Conservation (phyloP, 2,888 invertebrate species). For the Xanthorhoe designata region DNA sequence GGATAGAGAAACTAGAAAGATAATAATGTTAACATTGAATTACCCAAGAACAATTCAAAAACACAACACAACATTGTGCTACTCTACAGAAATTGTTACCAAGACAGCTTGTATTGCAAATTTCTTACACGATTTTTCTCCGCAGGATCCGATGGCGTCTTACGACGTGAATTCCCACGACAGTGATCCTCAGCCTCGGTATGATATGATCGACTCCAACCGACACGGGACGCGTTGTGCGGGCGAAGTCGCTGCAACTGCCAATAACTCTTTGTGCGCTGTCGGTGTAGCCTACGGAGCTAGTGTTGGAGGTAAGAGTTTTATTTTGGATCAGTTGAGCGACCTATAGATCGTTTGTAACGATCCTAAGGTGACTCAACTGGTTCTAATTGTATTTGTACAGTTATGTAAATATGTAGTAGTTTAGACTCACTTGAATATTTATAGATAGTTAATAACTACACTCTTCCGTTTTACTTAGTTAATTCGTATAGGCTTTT, state of each 20-base stretch:
- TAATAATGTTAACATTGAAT: neutral
- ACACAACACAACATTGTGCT: neutral
- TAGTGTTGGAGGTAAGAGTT: constrained; percentile 92
- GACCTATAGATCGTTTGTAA: no score
- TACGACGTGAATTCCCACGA: constrained; percentile 99
- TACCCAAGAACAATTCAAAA: neutral
- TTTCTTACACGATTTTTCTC: constrained; percentile 38
- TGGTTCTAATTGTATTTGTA: no score
- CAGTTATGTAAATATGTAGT: no score
- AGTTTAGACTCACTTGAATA: no score
- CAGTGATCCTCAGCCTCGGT: constrained; percentile 98
- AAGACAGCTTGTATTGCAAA: constrained; percentile 14
- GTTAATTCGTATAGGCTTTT: no score
- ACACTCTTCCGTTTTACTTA: no score
- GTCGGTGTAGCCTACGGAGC: constrained; percentile 98
- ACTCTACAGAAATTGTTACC: neutral
- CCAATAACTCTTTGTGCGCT: constrained; percentile 97
- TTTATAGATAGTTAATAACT: no score
- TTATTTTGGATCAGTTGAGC: no score
- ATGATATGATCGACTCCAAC: constrained; percentile 98
- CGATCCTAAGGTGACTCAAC: no score
- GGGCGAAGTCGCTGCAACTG: constrained; percentile 98
- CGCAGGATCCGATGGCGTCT: constrained; percentile 96
- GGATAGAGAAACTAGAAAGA: neutral
- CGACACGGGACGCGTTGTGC: constrained; percentile 98